phyloP scores from a whole-genome alignment of 2,113 vertebrate genomes.

The Merops nubicus region DNA sequence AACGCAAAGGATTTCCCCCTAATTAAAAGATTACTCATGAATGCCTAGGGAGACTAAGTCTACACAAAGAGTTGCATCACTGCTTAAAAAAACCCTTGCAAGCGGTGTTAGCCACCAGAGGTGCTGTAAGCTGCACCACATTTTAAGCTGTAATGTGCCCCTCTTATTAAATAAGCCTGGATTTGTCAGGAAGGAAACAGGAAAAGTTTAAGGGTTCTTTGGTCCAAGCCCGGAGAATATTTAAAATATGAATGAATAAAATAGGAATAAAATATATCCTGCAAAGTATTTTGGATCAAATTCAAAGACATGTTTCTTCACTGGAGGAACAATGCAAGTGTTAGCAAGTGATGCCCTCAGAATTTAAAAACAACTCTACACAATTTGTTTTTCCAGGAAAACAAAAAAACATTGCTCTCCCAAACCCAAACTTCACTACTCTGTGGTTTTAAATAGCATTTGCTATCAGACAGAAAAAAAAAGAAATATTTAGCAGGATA shows the following conservation, averaged over 20 bases:
- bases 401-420: neutral
- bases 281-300: neutral
- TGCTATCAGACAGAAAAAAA: neutral
- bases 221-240: neutral
- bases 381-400: neutral
- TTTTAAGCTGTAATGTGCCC: neutral
- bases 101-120: neutral
- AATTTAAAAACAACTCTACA: neutral
- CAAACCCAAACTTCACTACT: neutral
- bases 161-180: neutral
- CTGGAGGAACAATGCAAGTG: neutral
- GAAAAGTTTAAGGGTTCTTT: neutral
- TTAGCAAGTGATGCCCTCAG: neutral
- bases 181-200: neutral
- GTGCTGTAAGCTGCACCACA: neutral
- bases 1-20: neutral
- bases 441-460: neutral
- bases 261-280: too few relatives aligned
- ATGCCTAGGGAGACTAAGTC: neutral
- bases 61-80: neutral
- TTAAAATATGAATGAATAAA: too few relatives aligned
- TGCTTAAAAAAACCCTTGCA: neutral
- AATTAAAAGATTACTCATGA: neutral
- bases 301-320: neutral
- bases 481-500: neutral